Conservation (phyloP, 2,888 invertebrate species). For the Stenodera caucasica region DNA sequence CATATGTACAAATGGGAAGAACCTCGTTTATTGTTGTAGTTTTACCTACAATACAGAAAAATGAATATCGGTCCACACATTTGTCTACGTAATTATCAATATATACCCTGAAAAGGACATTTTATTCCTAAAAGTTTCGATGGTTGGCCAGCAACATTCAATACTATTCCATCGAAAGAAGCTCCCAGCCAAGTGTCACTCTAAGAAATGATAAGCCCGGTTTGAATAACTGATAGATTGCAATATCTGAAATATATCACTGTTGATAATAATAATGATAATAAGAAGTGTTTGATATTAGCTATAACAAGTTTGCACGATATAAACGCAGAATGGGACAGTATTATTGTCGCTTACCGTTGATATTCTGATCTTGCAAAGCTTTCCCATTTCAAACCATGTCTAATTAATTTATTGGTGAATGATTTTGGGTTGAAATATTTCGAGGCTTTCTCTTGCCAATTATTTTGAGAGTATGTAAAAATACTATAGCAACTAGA, state of each 20-base stretch:
- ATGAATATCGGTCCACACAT: too few species aligned
- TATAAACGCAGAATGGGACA: too few species aligned
- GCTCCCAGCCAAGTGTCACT: neutral
- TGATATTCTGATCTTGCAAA: neutral
- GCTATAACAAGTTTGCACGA: too few species aligned
- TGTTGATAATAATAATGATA: too few species aligned
- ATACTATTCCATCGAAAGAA: neutral
- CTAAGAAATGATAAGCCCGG: neutral
- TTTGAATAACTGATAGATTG: too few species aligned
- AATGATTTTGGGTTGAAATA: neutral
- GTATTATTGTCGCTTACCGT: too few species aligned
- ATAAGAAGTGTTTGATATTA: too few species aligned
- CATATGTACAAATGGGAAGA: too few species aligned
- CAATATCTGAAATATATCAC: too few species aligned
- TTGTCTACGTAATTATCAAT: neutral
- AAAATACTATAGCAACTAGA: slow-evolving; percentile 1
- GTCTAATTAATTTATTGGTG: neutral
- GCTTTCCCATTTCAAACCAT: neutral
- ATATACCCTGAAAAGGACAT: neutral
- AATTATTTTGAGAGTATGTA: neutral
- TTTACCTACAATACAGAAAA: too few species aligned
- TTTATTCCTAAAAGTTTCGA: neutral
- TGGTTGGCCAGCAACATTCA: neutral
- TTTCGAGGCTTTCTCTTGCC: slow-evolving; percentile 1
- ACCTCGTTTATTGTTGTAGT: too few species aligned